phyloP scores from a whole-genome alignment of 2,113 vertebrate species.

The Merops nubicus region DNA sequence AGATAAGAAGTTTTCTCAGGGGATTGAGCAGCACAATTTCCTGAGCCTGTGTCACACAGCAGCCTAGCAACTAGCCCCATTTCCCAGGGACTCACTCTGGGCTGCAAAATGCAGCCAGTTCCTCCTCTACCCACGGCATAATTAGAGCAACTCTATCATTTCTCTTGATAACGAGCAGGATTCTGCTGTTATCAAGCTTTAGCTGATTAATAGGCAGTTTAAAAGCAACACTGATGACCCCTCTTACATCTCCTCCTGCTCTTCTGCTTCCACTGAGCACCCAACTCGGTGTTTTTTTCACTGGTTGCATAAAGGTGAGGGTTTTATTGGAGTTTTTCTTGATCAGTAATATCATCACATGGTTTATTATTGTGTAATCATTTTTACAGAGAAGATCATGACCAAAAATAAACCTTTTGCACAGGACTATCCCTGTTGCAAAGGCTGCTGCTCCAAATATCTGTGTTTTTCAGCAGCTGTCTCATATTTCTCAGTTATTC shows the following conservation, averaged over 20 bases:
- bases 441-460: not conserved
- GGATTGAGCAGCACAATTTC: not conserved
- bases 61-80: constrained; percentile 10
- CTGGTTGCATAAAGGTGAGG: not conserved
- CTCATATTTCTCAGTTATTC: not conserved
- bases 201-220: not conserved
- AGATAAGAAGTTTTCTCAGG: constrained; percentile 5
- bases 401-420: not conserved
- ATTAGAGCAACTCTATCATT: not conserved
- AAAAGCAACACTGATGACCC: not conserved
- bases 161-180: not conserved
- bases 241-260: not conserved
- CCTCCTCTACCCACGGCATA: not conserved
- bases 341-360: not conserved
- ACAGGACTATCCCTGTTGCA: not conserved
- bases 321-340: not conserved
- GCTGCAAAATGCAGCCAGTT: not conserved
- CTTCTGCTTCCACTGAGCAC: not conserved
- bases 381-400: not conserved
- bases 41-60: not conserved
- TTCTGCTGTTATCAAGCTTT: not conserved
- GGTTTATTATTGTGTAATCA: not conserved
- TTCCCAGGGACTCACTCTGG: not conserved
- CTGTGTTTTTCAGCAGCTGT: not conserved
- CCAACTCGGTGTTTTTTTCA: not conserved